Evolutionary conservation across 2,797 vertebrate species (phyloP).

Genomic region (Macropus fuliginosus): DNA sequence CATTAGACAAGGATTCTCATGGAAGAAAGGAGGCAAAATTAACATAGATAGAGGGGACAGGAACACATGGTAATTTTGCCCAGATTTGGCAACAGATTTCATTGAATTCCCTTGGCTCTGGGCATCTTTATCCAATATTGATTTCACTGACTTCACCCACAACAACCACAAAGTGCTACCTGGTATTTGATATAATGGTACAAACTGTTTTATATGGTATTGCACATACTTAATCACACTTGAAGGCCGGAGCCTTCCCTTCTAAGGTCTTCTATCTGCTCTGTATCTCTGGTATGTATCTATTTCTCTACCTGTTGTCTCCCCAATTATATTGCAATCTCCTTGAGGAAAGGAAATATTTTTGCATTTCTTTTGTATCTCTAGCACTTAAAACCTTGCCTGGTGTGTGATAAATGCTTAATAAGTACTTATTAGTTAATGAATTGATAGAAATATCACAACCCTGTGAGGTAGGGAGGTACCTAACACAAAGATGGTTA

Average conservation of each 20-base stretch:
- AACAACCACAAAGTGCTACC: background rate
- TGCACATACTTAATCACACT: no score
- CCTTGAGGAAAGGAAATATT: background rate
- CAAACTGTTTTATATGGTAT: background rate
- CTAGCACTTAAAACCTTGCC: background rate
- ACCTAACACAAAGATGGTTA: background rate
- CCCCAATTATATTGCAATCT: background rate
- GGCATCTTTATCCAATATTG: background rate
- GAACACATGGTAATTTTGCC: background rate
- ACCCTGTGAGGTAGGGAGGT: background rate
- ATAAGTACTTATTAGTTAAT: background rate
- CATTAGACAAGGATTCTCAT: no score
- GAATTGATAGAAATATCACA: background rate
- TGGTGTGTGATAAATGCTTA: background rate
- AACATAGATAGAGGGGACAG: background rate
- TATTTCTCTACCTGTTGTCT: background rate
- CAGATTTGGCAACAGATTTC: background rate
- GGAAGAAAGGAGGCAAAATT: no score
- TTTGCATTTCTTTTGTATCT: background rate
- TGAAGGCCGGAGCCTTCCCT: background rate
- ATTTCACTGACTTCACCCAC: background rate
- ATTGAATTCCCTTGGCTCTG: background rate
- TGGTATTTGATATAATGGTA: background rate
- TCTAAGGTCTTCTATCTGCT: background rate
- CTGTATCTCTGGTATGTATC: no score